Conservation (phyloP, 2,888 invertebrate genomes). For the Muscina levida region DNA sequence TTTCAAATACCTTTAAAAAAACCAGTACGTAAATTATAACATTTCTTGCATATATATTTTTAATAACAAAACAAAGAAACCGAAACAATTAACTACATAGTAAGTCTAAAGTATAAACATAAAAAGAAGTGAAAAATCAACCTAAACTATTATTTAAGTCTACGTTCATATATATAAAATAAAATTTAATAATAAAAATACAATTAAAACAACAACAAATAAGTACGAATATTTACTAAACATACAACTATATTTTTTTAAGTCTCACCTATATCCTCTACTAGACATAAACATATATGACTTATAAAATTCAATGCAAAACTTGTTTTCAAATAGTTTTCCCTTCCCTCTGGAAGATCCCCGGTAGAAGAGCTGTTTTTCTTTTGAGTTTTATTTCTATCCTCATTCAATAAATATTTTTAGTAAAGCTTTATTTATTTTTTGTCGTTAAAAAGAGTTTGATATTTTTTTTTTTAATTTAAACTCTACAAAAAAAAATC, state of each 20-base stretch:
- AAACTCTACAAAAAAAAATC: slow-evolving; percentile 32
- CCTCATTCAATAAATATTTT: too few relatives aligned
- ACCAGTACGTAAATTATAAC: slow-evolving; percentile 12
- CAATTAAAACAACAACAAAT: neutral
- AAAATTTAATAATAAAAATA: neutral
- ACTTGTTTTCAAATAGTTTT: neutral
- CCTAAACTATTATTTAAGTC: slow-evolving; percentile 33
- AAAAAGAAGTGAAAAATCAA: neutral
- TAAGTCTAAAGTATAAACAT: slow-evolving; percentile 19
- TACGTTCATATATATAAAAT: slow-evolving; percentile 19
- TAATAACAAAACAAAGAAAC: slow-evolving; percentile 17
- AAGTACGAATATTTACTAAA: slow-evolving; percentile 22
- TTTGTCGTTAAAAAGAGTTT: too few relatives aligned
- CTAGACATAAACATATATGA: slow-evolving; percentile 51
- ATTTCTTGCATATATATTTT: slow-evolving; percentile 42
- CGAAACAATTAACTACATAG: slow-evolving; percentile 1
- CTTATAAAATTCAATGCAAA: slow-evolving; percentile 38
- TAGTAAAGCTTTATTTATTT: slow-evolving; percentile 24
- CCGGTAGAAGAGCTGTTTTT: too few relatives aligned
- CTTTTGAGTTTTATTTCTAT: too few relatives aligned
- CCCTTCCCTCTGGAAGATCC: neutral
- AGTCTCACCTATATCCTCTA: slow-evolving; percentile 46
- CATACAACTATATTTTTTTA: slow-evolving; percentile 56
- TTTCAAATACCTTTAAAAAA: slow-evolving; percentile 13
- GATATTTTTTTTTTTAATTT: slow-evolving; percentile 24